These are phyloP conservation scores for Chloroceryle inda DNA, from an alignment of 2,797 vertebrate species.

Conservation along the genomic window DNA sequence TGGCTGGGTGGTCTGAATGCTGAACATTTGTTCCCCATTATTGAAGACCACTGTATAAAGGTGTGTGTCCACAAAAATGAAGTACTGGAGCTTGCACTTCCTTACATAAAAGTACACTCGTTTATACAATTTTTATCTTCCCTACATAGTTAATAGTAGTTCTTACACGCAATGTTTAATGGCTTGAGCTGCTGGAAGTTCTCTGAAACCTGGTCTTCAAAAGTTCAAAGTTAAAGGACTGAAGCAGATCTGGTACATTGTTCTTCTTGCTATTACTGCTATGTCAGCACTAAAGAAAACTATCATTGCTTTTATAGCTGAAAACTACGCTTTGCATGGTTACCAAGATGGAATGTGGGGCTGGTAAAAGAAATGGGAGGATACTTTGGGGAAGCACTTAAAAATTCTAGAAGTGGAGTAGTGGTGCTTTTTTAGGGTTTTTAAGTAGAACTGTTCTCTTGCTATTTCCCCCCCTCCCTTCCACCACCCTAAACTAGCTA, in stretches of 20 bases:
- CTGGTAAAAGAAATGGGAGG: background rate
- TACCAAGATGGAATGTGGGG: background rate
- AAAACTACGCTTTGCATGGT: background rate
- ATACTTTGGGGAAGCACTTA: background rate
- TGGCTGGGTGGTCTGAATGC: constrained; percentile 10
- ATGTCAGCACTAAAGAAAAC: background rate
- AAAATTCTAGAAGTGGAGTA: background rate
- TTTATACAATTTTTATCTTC: background rate
- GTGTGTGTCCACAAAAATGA: constrained; percentile 34
- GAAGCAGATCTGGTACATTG: background rate
- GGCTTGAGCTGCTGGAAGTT: background rate
- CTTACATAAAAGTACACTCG: background rate
- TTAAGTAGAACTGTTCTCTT: background rate
- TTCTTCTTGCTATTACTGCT: background rate
- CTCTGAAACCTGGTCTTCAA: background rate
- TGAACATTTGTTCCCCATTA: constrained; percentile 38
- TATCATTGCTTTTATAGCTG: background rate
- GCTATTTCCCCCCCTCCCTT: background rate
- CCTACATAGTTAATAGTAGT: background rate
- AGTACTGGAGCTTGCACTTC: background rate
- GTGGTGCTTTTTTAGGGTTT: background rate
- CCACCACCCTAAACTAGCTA: background rate
- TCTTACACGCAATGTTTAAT: background rate
- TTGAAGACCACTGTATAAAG: background rate
- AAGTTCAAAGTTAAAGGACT: background rate